Evolutionary conservation across 1,140 invertebrate genomes (phyloP).

Genomic region (Dinoponera quadriceps): DNA sequence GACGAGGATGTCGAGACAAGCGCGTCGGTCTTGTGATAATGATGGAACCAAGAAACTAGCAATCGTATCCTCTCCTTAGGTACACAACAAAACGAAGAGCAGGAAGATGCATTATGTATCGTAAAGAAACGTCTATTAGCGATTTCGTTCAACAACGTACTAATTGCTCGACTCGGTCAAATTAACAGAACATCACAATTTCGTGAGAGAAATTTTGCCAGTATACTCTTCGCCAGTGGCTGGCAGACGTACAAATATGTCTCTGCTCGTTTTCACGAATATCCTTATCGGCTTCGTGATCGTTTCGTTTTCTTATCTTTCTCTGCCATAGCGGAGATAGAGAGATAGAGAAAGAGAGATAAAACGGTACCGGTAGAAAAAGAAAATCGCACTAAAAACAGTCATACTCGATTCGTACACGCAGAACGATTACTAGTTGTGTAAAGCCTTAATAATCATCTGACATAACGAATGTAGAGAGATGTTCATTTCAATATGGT

Average conservation of each 20-base stretch:
- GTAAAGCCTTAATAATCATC: conserved; percentile 76
- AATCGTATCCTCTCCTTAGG: conserved; percentile 73
- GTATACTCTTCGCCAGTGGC: background rate
- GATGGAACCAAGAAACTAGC: conserved; percentile 77
- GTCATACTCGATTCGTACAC: conserved; percentile 10
- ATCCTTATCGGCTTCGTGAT: background rate
- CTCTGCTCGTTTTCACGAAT: conserved; percentile 24
- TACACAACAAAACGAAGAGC: conserved; percentile 58
- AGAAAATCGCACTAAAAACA: conserved; percentile 7
- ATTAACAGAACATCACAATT: conserved; percentile 20
- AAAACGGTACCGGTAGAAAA: background rate
- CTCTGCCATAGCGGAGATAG: no score
- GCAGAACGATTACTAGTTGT: conserved; percentile 77
- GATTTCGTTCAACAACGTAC: conserved; percentile 49
- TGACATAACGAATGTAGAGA: conserved; percentile 71
- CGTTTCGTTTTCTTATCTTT: no score
- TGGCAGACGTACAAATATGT: background rate
- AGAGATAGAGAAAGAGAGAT: background rate
- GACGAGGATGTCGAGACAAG: conserved; percentile 51
- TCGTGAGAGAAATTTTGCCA: conserved; percentile 18
- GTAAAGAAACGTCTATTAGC: conserved; percentile 50
- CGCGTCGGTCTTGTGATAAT: conserved; percentile 66
- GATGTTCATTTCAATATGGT: conserved; percentile 78
- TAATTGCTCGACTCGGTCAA: conserved; percentile 66
- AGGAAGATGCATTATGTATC: conserved; percentile 52